A percentile compares a stretch with the other conserved stretches of the same genome.
Evolutionary conservation across 2,797 vertebrate genomes (phyloP).

Genomic region (Gobionotothen gibberifrons): DNA sequence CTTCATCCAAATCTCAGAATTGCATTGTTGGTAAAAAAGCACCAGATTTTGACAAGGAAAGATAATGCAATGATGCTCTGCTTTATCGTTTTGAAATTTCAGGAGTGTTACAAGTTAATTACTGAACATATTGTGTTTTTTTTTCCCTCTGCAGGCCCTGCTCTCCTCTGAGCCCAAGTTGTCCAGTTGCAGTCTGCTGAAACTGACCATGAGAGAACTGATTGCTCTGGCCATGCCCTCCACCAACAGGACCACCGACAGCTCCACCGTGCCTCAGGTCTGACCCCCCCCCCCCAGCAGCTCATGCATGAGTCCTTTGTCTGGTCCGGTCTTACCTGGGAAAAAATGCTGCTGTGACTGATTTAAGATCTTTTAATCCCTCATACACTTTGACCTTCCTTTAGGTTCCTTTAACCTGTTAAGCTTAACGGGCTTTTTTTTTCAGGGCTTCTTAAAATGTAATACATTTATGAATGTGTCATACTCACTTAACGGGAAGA

Average conservation of each 20-base stretch:
- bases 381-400: neutral
- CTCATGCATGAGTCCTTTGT: too few relatives aligned
- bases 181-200: conserved; percentile 90
- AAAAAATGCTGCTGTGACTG: neutral
- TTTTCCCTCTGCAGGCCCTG: conserved; percentile 83
- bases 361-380: too few relatives aligned
- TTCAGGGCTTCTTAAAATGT: too few relatives aligned
- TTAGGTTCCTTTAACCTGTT: neutral
- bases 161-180: conserved; percentile 94
- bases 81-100: too few relatives aligned
- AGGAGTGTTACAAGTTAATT: too few relatives aligned
- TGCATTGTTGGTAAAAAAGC: neutral
- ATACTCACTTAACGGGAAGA: too few relatives aligned
- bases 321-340: neutral
- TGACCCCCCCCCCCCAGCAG: neutral
- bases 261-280: conserved; percentile 92
- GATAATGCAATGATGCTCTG: too few relatives aligned
- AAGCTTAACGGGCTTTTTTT: too few relatives aligned
- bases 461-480: too few relatives aligned
- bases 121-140: neutral
- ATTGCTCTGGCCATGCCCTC: conserved; percentile 86
- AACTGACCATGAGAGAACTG: conserved; percentile 93
- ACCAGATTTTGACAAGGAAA: too few relatives aligned
- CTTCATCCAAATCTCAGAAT: neutral
- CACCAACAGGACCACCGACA: conserved; percentile 66